Conservation (phyloP, 1,140 invertebrate species). For the Pachyrhynchus sulphureomaculatus region DNA sequence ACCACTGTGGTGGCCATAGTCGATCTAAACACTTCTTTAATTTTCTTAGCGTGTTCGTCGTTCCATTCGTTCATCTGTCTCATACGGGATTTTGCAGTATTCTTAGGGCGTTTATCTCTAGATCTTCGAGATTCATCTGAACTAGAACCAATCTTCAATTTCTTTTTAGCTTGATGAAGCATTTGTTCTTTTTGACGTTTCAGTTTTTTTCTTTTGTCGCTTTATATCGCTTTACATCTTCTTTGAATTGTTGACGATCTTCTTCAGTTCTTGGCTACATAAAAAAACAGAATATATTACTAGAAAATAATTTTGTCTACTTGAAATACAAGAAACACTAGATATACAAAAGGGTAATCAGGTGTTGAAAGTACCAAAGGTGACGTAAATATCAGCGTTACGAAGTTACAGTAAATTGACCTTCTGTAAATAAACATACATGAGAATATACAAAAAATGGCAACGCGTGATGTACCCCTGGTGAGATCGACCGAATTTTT, state of each 20-base stretch:
- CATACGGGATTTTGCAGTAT: conserved; percentile 38
- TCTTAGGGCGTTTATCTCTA: conserved; percentile 46
- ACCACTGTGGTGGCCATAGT: conserved; percentile 91
- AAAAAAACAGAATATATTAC: not conserved
- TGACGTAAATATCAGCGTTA: too few species aligned
- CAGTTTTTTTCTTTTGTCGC: conserved; percentile 78
- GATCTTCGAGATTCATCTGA: conserved; percentile 40
- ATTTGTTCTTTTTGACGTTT: conserved; percentile 65
- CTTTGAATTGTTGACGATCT: conserved; percentile 68
- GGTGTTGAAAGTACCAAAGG: too few species aligned
- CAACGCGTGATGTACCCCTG: too few species aligned
- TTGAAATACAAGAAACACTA: too few species aligned
- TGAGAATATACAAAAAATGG: too few species aligned
- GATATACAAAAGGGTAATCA: too few species aligned
- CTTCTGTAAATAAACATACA: too few species aligned
- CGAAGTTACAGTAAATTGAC: too few species aligned
- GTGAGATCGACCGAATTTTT: too few species aligned
- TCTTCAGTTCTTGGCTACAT: conserved; percentile 74
- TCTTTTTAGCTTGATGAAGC: conserved; percentile 47
- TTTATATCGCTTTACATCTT: conserved; percentile 67
- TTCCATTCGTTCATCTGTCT: conserved; percentile 55
- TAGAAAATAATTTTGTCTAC: too few species aligned
- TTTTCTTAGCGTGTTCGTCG: conserved; percentile 58
- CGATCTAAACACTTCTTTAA: conserved; percentile 85
- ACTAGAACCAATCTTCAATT: conserved; percentile 8